Percentiles rank a stretch among this genome's conserved stretches.
phyloP scores from a whole-genome alignment of 30 jellyfish, hydroid and myxozoan genomes.

The Hydra vulgaris region DNA sequence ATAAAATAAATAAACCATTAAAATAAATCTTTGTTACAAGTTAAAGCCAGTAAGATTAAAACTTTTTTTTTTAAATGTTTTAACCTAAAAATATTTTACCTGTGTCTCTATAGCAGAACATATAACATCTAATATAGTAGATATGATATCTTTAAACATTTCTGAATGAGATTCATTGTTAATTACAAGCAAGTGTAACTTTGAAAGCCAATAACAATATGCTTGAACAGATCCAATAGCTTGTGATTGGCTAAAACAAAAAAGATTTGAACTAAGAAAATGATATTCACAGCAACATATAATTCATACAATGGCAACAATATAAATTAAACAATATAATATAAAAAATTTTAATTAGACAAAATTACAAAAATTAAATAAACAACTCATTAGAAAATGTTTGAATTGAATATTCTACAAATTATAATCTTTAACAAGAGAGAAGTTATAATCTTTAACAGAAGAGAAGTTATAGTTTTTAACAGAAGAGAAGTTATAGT shows the following conservation, averaged over 20 bases:
- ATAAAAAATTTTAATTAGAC: neutral
- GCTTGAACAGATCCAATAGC: slow-evolving; percentile 80
- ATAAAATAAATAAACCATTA: no score
- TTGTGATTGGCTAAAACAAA: slow-evolving; percentile 64
- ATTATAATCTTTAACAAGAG: no score
- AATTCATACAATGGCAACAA: neutral
- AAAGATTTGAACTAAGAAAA: neutral
- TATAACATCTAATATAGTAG: slow-evolving; percentile 54
- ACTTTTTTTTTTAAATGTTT: no score
- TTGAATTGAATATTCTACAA: no score
- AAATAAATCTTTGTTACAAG: no score
- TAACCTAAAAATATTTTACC: slow-evolving; percentile 13
- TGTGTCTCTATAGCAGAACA: slow-evolving; percentile 40
- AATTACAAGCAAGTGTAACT: slow-evolving; percentile 40
- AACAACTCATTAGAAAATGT: no score
- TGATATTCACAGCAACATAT: neutral
- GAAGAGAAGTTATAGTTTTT: no score
- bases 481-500: no score
- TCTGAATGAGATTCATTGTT: slow-evolving; percentile 39
- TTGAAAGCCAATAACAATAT: slow-evolving; percentile 69
- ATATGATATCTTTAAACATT: slow-evolving; percentile 31
- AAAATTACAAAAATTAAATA: no score
- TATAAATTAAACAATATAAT: neutral
- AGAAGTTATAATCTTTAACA: no score
- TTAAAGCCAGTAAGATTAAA: no score